phyloP scores from a whole-genome alignment of 2,113 vertebrate species.

The Marcusenius ussheri region DNA sequence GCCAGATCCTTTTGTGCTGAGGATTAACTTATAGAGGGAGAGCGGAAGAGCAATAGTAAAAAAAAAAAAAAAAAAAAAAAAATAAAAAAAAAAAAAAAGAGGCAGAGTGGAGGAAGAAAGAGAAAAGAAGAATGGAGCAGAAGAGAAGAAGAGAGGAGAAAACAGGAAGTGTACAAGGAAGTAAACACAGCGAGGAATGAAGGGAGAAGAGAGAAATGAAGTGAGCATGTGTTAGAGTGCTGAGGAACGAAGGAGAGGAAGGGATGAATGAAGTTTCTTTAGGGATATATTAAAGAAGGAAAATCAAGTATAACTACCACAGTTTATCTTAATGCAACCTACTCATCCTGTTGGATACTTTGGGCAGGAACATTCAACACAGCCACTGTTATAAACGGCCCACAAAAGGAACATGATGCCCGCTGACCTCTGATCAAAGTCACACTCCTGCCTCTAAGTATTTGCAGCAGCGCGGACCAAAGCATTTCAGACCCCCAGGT shows the following conservation, averaged over 20 bases:
- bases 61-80: constrained; percentile 32
- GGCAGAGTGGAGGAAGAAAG: constrained; percentile 28
- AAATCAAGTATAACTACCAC: neutral
- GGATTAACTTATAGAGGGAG: constrained; percentile 50
- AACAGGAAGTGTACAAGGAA: constrained; percentile 23
- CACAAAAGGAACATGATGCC: neutral
- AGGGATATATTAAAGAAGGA: neutral
- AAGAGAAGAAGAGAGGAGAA: neutral
- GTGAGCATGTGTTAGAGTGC: neutral
- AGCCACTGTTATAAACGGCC: neutral
- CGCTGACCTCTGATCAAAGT: neutral
- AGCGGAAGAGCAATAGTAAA: neutral
- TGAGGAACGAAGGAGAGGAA: neutral
- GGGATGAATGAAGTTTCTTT: constrained; percentile 31
- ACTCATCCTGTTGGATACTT: neutral
- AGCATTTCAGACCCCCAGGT: neutral
- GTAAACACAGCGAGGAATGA: neutral
- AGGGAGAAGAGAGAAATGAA: neutral
- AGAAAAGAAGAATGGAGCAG: neutral
- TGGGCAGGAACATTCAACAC: neutral
- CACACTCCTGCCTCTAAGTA: neutral
- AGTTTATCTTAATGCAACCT: neutral
- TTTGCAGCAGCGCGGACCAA: neutral
- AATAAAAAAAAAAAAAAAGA: constrained; percentile 33
- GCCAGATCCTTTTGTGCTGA: constrained; percentile 63